Percentiles rank a stretch among this genome's conserved stretches.
Evolutionary conservation across 2,113 vertebrate genomes (phyloP).

Genomic region (rabbit (Oryctolagus cuniculus)): mOryCun1.1 NC_091442.1:71222501-71223000

Average conservation of each 20-base stretch:
- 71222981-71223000: background rate
- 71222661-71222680: background rate
- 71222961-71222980: background rate
- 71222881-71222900: conserved; percentile 23
- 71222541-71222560: background rate
- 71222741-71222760: background rate
- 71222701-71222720: conserved; percentile 11
- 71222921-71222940: background rate
- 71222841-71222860: background rate
- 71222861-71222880: conserved; percentile 41
- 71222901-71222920: background rate
- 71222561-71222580: background rate
- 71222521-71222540: background rate
- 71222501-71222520: background rate
- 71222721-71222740: background rate
- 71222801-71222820: conserved; percentile 10
- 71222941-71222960: background rate
- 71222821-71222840: conserved; percentile 32
- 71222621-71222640: background rate
- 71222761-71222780: background rate
- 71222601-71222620: background rate
- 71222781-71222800: background rate
- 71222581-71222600: background rate
- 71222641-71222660: background rate
- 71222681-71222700: background rate